Evolutionary conservation across 2,113 vertebrate species (phyloP).

Genomic region (Willisornis vidua): DNA sequence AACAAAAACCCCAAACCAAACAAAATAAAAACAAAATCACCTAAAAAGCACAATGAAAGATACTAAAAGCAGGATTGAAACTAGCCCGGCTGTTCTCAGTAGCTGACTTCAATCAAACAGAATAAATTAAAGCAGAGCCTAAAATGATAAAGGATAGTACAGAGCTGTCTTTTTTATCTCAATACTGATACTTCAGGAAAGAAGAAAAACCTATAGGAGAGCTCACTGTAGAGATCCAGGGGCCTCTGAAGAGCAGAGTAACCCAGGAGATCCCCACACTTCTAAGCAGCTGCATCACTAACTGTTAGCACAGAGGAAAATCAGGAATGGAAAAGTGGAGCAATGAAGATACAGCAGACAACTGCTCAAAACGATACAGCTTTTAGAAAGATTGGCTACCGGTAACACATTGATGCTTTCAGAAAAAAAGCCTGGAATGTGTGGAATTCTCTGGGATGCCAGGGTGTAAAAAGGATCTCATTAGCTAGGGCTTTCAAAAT

Average conservation of each 20-base stretch:
- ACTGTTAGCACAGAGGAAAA: background rate
- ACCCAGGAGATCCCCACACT: background rate
- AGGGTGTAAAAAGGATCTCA: conserved; percentile 7
- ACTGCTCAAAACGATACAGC: background rate
- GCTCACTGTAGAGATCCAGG: background rate
- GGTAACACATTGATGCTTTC: conserved; percentile 10
- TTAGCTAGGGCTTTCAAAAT: conserved; percentile 28
- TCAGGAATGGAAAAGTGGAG: background rate
- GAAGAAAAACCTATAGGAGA: background rate
- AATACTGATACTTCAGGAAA: background rate
- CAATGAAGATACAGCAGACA: background rate
- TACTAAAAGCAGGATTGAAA: conserved; percentile 39
- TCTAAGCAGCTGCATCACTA: background rate
- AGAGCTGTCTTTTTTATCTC: conserved; percentile 12
- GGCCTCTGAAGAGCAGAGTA: background rate
- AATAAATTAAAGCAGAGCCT: background rate
- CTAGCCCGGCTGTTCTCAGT: background rate
- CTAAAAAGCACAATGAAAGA: background rate
- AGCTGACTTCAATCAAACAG: background rate
- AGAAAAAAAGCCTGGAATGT: conserved; percentile 19
- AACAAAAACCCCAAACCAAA: background rate
- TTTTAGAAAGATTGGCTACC: background rate
- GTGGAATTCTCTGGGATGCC: conserved; percentile 34
- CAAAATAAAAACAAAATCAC: background rate
- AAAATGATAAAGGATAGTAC: background rate